Percentiles rank a stretch among this genome's conserved stretches.
These are phyloP conservation scores for Allophyes oxyacanthae DNA, from an alignment of 2,888 invertebrate genomes.

Conservation along the genomic window DNA sequence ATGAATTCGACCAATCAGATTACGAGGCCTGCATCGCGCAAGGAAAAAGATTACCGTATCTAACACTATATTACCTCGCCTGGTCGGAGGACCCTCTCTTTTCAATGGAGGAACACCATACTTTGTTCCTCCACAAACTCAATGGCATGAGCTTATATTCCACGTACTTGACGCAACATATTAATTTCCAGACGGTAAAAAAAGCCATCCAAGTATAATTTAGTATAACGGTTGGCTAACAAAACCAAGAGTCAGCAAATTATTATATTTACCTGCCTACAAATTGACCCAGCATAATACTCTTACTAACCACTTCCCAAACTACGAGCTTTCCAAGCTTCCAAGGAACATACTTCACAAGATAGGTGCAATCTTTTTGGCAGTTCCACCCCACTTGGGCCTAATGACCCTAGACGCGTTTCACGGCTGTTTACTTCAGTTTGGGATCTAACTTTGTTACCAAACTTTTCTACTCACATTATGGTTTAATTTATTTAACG, in stretches of 20 bases:
- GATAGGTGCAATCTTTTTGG: constrained; percentile 53
- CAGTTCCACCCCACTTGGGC: constrained; percentile 57
- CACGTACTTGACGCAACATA: too few relatives aligned
- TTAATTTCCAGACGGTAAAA: too few relatives aligned
- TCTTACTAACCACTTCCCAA: constrained; percentile 3
- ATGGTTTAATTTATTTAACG: constrained; percentile 52
- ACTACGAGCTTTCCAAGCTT: constrained; percentile 5
- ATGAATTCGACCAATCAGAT: too few relatives aligned
- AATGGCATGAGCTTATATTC: too few relatives aligned
- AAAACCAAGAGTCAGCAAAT: constrained; percentile 1
- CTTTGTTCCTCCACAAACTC: too few relatives aligned
- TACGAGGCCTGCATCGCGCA: too few relatives aligned
- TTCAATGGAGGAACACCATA: too few relatives aligned
- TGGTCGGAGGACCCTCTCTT: too few relatives aligned
- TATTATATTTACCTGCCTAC: constrained; percentile 3
- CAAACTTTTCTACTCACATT: constrained; percentile 58
- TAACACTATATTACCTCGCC: too few relatives aligned
- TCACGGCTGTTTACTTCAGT: constrained; percentile 62
- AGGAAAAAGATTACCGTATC: too few relatives aligned
- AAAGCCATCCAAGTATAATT: too few relatives aligned
- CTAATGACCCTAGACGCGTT: constrained; percentile 60
- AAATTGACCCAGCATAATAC: constrained; percentile 3
- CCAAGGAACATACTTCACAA: constrained; percentile 39
- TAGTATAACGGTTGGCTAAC: too few relatives aligned
- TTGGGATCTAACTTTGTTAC: constrained; percentile 53